These are phyloP conservation scores for Cantharis rufa DNA, from an alignment of 2,888 invertebrate genomes.

Conservation along the genomic window DNA sequence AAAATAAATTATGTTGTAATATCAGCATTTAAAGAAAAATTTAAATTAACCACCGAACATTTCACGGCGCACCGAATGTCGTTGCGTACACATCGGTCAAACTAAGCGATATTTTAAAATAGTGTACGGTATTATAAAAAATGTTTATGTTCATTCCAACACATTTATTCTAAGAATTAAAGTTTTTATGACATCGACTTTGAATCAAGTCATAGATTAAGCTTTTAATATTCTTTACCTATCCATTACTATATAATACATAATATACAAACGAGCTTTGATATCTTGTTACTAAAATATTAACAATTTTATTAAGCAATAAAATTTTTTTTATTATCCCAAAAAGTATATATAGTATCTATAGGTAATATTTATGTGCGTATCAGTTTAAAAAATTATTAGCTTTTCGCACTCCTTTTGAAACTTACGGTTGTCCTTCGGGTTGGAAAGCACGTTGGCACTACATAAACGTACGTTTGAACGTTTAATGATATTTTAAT, in stretches of 20 bases:
- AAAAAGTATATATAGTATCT: background rate
- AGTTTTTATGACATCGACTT: background rate
- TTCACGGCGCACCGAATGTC: background rate
- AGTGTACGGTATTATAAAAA: background rate
- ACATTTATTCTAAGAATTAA: conserved; percentile 18
- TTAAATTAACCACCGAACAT: background rate
- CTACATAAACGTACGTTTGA: conserved; percentile 20
- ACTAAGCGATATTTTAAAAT: background rate
- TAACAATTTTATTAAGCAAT: background rate
- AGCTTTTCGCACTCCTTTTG: background rate
- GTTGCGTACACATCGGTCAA: background rate
- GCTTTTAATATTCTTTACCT: background rate
- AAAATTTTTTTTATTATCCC: background rate
- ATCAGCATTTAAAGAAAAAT: background rate
- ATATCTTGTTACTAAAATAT: background rate
- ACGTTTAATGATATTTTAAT: conserved; percentile 35
- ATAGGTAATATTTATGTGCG: background rate
- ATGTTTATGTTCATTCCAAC: conserved; percentile 13
- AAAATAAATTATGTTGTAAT: background rate
- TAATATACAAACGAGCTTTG: background rate
- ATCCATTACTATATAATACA: background rate
- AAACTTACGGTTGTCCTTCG: conserved; percentile 15
- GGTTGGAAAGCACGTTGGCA: conserved; percentile 12
- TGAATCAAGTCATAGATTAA: conserved; percentile 2
- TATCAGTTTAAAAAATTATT: background rate